Evolutionary conservation across 2,888 invertebrate genomes (phyloP), one percentile per base, ranked within the genome.

Genomic region (Tachina grossa): DNA sequence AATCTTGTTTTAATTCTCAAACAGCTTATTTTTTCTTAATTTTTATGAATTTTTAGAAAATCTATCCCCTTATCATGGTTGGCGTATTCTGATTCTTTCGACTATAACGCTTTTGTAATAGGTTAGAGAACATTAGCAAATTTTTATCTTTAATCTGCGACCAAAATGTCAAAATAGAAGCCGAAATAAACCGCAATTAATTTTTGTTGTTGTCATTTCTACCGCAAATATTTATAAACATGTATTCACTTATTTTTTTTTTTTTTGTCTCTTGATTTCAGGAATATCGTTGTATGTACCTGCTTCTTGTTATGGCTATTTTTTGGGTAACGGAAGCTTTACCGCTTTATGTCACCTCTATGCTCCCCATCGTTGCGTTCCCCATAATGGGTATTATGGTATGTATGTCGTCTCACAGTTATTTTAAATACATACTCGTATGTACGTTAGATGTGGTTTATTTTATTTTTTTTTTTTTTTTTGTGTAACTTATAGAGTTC

Each of bases 251-350:
- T 55, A 22, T 31, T 41, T 14, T 45, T n/a, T 19, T 22, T 31
- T 41, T 14, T 45, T n/a, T 19, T 22, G 39, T 43, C n/a, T 76
- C 59, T 55, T 59, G 59, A 63, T 76, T 65, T 14, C 92, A 95
- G 94, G 95, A 94, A 83, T 95, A 94, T 90, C 93, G 95, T 93
- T 97, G 97, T 90, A 95, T 96, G 92, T 97, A 96, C 91, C 95
- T 97, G 39, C 95, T 97, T 0, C 90, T 96, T 1, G 93, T 97
- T 85, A 97, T 97, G 97, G 96, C 97, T 0, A 93, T 95, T 43
- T 97, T 94, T 92, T 97, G 97, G 97, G 96, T 97, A 87, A 94
- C 96, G 53, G 97, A 97, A 91, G 95, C 96, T 0, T 92, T 97
- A 1, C 97, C 97, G 0, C 93, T 97, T 5, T 96, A 97, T 0